Base-by-base conservation (phyloP, 1,140 invertebrate species). In the Drosophila leontia region DNA sequence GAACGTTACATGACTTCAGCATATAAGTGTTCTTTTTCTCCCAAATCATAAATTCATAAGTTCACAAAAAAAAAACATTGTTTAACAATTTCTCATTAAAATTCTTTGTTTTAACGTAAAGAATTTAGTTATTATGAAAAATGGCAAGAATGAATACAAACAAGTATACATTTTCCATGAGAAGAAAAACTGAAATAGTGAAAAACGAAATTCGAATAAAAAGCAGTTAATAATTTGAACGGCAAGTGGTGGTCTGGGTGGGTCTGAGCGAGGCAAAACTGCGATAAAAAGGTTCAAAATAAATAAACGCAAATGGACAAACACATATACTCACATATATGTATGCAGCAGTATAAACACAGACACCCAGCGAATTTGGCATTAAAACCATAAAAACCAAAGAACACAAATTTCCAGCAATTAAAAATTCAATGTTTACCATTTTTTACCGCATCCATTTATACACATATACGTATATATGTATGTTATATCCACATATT, bases 401-500 rank as follows among this genome's bases (percentile, higher is more conserved):
- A 79, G 39, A 88, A 78, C 84, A 88, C 80, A 83, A 77, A 87
- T 87, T 83, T 80, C 57, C 67, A 88, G 80, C 80, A 88, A 87
- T 88, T 87, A 88, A 83, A 88, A 88, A 88, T 87, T 87, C 80
- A 87, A 84, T 87, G 80, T 80, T 87, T 87, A 77, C 67, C 53
- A 69, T 83, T 87, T 82, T 65, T 45, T 44, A 19, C 26, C 41
- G 13, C 57, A 42, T n/a, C 19, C 19, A 56, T 59, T 74, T 69
- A 45, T 37, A 64, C n/a, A 7, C 32, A 64, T 3, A 26, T 42
- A 32, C 23, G n/a, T 23, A 34, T 12, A 29, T 2, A 4, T 2
- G 15, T 34, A 5, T 26, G 26, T 32, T 15, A 35, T 64, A 51
- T 65, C 47, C n/a, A 11, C 5, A 32, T 44, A 50, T 75, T 57